Percentiles rank a stretch among this genome's conserved stretches.
These are phyloP conservation scores for Tor tambroides DNA, from an alignment of 2,113 vertebrate species.

Conservation along the genomic window DNA sequence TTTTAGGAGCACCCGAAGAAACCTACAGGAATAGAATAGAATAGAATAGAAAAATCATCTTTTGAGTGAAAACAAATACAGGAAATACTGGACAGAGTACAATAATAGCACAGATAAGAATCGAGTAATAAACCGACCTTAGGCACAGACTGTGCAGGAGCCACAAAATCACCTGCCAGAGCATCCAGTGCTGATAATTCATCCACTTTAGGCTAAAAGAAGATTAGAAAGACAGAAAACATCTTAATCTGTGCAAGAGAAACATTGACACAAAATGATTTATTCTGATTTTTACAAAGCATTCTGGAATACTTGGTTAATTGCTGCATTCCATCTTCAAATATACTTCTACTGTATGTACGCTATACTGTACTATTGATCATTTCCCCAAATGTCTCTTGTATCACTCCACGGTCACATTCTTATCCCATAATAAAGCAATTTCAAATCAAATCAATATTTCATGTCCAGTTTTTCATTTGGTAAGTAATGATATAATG, in stretches of 20 bases:
- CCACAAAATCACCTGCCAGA: conserved; percentile 54
- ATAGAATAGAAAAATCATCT: neutral
- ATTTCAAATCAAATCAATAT: neutral
- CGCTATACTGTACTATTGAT: neutral
- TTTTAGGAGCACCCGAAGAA: conserved; percentile 2
- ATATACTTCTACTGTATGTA: neutral
- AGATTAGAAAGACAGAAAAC: neutral
- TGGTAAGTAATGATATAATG: neutral
- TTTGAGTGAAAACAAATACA: neutral
- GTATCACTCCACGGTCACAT: neutral
- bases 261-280: neutral
- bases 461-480: neutral
- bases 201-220: conserved; percentile 38
- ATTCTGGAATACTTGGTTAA: neutral
- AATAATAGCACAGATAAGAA: neutral
- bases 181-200: conserved; percentile 49
- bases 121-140: conserved; percentile 20
- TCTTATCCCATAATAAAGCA: neutral
- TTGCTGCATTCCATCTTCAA: neutral
- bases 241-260: neutral
- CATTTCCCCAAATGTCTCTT: neutral
- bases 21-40: neutral
- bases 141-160: conserved; percentile 25
- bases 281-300: neutral
- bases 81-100: neutral